phyloP scores from a whole-genome alignment of 2,888 invertebrate genomes.

The Siphonodentalium dalli region DNA sequence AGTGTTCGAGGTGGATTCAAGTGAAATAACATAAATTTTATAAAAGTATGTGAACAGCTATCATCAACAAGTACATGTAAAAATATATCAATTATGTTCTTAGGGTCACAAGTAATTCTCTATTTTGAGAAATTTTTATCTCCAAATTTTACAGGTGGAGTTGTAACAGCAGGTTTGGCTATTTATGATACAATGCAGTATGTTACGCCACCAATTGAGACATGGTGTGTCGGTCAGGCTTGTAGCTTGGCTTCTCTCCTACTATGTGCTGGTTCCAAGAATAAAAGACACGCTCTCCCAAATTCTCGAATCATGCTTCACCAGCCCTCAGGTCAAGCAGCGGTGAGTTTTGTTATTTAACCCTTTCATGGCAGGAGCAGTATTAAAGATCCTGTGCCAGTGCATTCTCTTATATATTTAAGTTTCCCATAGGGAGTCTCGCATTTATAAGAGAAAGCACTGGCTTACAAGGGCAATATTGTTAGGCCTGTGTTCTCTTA shows the following conservation, averaged over 20 bases:
- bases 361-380: not conserved
- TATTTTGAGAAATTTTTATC: not conserved
- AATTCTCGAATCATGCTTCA: constrained; percentile 98
- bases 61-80: not conserved
- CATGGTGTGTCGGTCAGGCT: constrained; percentile 95
- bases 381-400: no score
- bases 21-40: no score
- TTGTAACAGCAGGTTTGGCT: constrained; percentile 94
- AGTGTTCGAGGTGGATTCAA: no score
- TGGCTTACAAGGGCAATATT: no score
- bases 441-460: no score
- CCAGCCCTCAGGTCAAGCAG: constrained; percentile 94
- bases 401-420: no score
- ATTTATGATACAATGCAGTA: constrained; percentile 99
- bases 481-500: no score
- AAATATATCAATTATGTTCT: not conserved
- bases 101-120: not conserved
- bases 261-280: constrained; percentile 81
- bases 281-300: constrained; percentile 95
- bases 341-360: constrained; percentile 64
- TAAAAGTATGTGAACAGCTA: no score
- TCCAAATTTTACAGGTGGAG: constrained; percentile 83
- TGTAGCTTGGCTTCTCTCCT: constrained; percentile 97
- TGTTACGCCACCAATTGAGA: constrained; percentile 93
- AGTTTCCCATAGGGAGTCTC: no score